These are phyloP conservation scores for Forbesichthys papilliferus DNA, from an alignment of 2,113 vertebrate species.

Conservation along the genomic window DNA sequence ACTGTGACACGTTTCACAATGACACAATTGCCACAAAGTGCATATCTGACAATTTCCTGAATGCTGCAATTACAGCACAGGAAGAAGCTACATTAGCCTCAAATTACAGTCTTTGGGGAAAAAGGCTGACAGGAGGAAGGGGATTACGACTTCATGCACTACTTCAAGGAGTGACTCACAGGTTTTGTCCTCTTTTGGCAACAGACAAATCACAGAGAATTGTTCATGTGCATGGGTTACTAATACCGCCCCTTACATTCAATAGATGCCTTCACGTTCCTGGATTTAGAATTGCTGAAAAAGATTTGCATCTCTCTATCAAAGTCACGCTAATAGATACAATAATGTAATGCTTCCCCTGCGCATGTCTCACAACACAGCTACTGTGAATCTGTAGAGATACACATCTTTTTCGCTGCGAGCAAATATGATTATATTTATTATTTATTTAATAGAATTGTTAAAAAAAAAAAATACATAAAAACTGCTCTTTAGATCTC, in stretches of 20 bases:
- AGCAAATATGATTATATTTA: background rate
- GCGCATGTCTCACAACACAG: background rate
- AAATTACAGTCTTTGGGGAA: slow-evolving; percentile 31
- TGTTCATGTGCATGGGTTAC: background rate
- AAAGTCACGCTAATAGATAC: too few species aligned
- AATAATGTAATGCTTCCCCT: too few species aligned
- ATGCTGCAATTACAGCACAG: slow-evolving; percentile 45
- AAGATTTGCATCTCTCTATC: too few species aligned
- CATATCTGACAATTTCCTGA: slow-evolving; percentile 39
- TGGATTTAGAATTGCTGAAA: background rate
- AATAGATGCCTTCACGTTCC: background rate
- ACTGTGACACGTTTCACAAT: slow-evolving; percentile 39
- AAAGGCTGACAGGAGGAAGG: slow-evolving; percentile 19
- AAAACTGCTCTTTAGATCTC: too few species aligned
- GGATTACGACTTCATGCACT: slow-evolving; percentile 20
- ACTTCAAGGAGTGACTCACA: slow-evolving; percentile 21
- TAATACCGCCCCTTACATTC: background rate
- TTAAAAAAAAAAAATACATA: too few species aligned
- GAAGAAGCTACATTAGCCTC: slow-evolving; percentile 51
- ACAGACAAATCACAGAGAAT: background rate
- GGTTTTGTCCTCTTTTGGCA: background rate
- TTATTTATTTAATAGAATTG: too few species aligned
- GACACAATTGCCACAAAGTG: slow-evolving; percentile 37
- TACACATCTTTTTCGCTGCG: background rate
- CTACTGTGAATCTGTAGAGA: background rate